phyloP scores from a whole-genome alignment of 2,888 invertebrate species.

The Pheosia tremula region DNA sequence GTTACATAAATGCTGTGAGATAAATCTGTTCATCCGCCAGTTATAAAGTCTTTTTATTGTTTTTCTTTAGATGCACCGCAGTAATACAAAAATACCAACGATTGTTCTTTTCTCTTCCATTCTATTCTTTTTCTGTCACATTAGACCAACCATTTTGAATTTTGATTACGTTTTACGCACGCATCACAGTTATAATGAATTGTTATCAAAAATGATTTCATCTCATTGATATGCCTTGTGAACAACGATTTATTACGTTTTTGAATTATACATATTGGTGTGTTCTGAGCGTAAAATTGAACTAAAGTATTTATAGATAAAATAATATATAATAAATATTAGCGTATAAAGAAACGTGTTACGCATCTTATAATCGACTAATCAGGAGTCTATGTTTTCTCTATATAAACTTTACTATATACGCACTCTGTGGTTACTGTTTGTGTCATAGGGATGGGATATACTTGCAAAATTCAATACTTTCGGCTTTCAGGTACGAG shows the following conservation, averaged over 20 bases:
- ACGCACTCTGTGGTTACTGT: too few relatives aligned
- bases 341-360: constrained; percentile 14
- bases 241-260: too few relatives aligned
- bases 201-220: neutral
- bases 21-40: constrained; percentile 54
- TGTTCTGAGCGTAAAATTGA: too few relatives aligned
- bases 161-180: constrained; percentile 43
- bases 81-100: constrained; percentile 64
- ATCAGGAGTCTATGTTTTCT: too few relatives aligned
- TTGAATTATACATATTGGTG: too few relatives aligned
- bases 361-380: neutral
- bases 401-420: too few relatives aligned
- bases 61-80: constrained; percentile 57
- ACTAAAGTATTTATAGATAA: too few relatives aligned
- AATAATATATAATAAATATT: too few relatives aligned
- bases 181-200: neutral
- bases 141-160: constrained; percentile 64
- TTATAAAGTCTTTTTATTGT: constrained; percentile 28
- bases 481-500: too few relatives aligned
- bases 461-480: too few relatives aligned
- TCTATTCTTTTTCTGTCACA: constrained; percentile 61
- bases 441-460: too few relatives aligned
- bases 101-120: constrained; percentile 58
- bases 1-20: constrained; percentile 59
- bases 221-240: too few relatives aligned